Percentiles rank a stretch among this genome's conserved stretches.
Conservation (phyloP, 2,113 vertebrate genomes). For the Tichodroma muraria region DNA sequence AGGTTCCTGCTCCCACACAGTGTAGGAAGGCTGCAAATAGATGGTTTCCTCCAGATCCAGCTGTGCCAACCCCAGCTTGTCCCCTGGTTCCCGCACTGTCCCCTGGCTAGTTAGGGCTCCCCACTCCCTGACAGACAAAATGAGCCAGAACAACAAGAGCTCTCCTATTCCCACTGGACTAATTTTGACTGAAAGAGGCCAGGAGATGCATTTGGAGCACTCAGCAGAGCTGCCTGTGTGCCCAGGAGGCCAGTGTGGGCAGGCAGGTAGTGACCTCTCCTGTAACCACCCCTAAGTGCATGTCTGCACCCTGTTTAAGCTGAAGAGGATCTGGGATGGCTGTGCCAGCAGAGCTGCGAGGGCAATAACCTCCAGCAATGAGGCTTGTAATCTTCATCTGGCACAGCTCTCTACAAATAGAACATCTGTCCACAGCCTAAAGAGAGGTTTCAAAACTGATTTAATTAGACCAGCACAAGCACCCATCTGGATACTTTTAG, state of each 20-base stretch:
- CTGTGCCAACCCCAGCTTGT: neutral
- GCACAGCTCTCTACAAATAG: constrained; percentile 1
- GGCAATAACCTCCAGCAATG: neutral
- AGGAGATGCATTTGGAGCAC: neutral
- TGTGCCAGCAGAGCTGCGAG: neutral
- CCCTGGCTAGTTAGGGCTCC: neutral
- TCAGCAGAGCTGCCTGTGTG: neutral
- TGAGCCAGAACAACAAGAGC: neutral
- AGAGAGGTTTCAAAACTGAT: constrained; percentile 30
- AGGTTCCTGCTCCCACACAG: neutral
- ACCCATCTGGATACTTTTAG: constrained; percentile 39
- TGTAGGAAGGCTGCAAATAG: neutral
- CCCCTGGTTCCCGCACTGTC: neutral
- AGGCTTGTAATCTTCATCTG: constrained; percentile 42
- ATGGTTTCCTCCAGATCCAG: neutral
- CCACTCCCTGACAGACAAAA: neutral
- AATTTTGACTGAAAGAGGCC: neutral
- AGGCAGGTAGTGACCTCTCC: neutral
- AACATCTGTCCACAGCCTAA: constrained; percentile 51
- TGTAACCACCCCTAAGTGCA: neutral
- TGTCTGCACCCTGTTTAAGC: neutral
- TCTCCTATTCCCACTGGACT: neutral
- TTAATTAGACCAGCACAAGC: constrained; percentile 18
- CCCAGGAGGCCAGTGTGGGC: neutral
- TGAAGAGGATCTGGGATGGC: neutral